Evolutionary conservation across 64 coral and sea anemone species (phyloP).

Genomic region (Stichodactyla helianthus): DNA sequence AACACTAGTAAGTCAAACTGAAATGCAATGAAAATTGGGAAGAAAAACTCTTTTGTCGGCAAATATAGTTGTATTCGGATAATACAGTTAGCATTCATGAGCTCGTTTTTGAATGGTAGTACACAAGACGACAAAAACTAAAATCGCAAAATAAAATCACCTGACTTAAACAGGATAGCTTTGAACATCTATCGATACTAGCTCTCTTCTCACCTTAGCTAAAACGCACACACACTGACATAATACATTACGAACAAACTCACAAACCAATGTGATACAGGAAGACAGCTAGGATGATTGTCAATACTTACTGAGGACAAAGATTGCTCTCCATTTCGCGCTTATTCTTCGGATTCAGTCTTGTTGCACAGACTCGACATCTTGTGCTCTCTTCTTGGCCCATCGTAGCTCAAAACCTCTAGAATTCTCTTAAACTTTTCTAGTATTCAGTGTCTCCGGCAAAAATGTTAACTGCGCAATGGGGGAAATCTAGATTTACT

Average conservation of each 20-base stretch:
- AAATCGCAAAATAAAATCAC: too few species aligned
- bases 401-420: conserved; percentile 2
- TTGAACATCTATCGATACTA: too few species aligned
- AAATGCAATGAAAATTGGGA: neutral
- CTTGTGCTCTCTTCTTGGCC: conserved; percentile 44
- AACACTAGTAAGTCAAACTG: neutral
- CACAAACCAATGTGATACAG: neutral
- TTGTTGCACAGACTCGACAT: conserved; percentile 45
- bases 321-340: conserved; percentile 49
- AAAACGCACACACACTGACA: too few species aligned
- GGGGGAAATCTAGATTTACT: neutral
- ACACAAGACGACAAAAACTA: too few species aligned
- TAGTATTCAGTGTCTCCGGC: neutral
- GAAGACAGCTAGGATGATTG: neutral
- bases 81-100: neutral
- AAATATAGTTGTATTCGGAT: neutral
- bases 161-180: too few species aligned
- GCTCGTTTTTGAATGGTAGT: too few species aligned
- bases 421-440: neutral
- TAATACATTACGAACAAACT: neutral
- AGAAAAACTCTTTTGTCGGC: neutral
- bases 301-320: conserved; percentile 31
- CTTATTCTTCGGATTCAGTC: conserved; percentile 50
- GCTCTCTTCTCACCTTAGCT: too few species aligned
- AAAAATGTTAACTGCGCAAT: neutral